Evolutionary conservation across 2,888 invertebrate genomes (phyloP), one percentile per base, ranked within the genome.

Genomic region (Drosophila kanekoi): DNA sequence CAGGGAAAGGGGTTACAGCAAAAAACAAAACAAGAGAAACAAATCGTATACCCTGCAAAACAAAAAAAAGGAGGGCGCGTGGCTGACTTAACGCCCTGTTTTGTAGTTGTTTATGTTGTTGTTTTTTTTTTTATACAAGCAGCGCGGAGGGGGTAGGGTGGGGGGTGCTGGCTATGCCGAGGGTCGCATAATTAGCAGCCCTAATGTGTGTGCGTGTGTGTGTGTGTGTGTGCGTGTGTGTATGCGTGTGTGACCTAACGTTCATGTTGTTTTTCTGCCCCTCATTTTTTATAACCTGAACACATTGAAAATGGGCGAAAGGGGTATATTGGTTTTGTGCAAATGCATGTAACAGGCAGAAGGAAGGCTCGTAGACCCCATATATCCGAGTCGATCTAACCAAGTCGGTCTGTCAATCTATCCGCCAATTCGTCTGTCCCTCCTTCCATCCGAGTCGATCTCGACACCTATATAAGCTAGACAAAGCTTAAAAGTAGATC

Each of bases 131-230:
- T 63, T 45, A 28, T 28, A 8, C 28, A 28, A 28, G 28, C 28
- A 28, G 28, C 28, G 28, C 0, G 8, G 8, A 28, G 8, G 28
- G 8, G 8, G 1, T 1, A 2, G 23, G 28, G 28, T 2, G 8
- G 8, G 28, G 23, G 28, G 28, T 28, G 8, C 28, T 28, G 8
- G 28, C 28, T 8, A 28, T 28, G 28, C 28, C 23, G 53, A 58
- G 79, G 75, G 81, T 79, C 72, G 65, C 85, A 81, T 77, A 87
- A 87, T 84, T 84, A 87, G 78, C 80, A 69, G 73, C 59, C 81
- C 70, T 72, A 86, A 83, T 72, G 69, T 72, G 51, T 52, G 38
- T 40, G 11, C 6, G 0, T 5, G 4, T 11, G 20, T 20, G 23
- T 5, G 20, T 14, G 37, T 20, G n/a, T 40, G 11, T 23, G 0